phyloP scores from a whole-genome alignment of 2,797 vertebrate genomes.

The Pachyuromys duprasi region DNA sequence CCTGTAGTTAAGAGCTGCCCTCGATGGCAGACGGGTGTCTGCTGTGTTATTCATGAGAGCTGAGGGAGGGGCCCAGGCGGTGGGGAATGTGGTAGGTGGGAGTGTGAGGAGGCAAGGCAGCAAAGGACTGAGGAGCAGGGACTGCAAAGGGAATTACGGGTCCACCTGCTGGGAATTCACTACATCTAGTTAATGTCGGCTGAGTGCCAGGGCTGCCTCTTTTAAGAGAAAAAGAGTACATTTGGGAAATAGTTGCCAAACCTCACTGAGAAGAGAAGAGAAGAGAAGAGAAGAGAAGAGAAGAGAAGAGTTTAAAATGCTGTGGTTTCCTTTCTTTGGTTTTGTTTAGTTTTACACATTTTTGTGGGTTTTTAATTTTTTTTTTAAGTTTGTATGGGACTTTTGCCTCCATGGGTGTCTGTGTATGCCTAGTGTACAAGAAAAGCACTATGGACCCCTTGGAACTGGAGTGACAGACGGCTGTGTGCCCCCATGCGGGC shows the following conservation, averaged over 20 bases:
- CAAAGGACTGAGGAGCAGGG: slow-evolving; percentile 31
- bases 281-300: background rate
- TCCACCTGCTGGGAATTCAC: slow-evolving; percentile 55
- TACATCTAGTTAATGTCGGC: slow-evolving; percentile 38
- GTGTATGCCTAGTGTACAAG: background rate
- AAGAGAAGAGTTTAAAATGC: slow-evolving; percentile 12
- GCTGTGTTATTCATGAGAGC: slow-evolving; percentile 74
- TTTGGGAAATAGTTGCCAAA: slow-evolving; percentile 39
- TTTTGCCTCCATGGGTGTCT: background rate
- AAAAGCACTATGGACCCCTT: background rate
- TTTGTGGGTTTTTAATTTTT: background rate
- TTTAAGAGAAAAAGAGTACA: slow-evolving; percentile 57
- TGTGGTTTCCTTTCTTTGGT: background rate
- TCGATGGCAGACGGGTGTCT: slow-evolving; percentile 64
- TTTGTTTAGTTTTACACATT: background rate
- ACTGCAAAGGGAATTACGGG: slow-evolving; percentile 56
- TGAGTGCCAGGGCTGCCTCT: slow-evolving; percentile 7
- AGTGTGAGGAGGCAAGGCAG: background rate
- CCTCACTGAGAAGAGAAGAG: background rate
- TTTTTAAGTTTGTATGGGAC: background rate
- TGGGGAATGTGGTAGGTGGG: slow-evolving; percentile 33
- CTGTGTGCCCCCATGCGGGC: background rate
- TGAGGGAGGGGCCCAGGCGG: slow-evolving; percentile 56
- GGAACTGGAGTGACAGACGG: background rate
- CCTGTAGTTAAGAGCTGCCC: slow-evolving; percentile 69